A percentile compares a stretch with the other conserved stretches of the same genome.
Conservation (phyloP, 1,140 invertebrate genomes). For the Musca vetustissima region DNA sequence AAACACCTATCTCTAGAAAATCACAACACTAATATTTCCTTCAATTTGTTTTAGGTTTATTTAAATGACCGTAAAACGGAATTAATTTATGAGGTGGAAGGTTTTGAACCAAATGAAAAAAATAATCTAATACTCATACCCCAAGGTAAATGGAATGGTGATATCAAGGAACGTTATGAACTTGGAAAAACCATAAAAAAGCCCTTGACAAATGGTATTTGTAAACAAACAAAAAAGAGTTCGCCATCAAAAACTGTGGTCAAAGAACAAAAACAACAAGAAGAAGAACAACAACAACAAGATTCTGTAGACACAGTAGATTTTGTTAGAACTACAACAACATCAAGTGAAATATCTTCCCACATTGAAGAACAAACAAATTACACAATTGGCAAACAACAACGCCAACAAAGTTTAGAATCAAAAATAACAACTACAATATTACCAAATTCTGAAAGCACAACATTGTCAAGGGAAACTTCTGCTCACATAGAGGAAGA, state of each 20-base stretch:
- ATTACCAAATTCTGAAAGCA: too few relatives aligned
- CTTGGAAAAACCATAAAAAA: slow-evolving; percentile 32
- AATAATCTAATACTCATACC: slow-evolving; percentile 48
- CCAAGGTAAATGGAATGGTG: slow-evolving; percentile 41
- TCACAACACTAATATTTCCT: background rate
- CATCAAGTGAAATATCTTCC: too few relatives aligned
- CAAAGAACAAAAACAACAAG: background rate
- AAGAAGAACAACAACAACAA: too few relatives aligned
- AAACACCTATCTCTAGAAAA: background rate
- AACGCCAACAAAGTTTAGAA: too few relatives aligned
- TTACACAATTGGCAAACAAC: too few relatives aligned
- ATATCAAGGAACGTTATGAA: slow-evolving; percentile 44
- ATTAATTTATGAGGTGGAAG: slow-evolving; percentile 40
- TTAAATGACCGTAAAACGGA: slow-evolving; percentile 38
- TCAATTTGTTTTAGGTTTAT: slow-evolving; percentile 38
- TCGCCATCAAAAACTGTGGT: background rate
- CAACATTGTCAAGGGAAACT: too few relatives aligned
- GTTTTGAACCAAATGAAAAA: slow-evolving; percentile 42
- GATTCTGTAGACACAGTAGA: too few relatives aligned
- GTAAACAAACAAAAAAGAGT: background rate
- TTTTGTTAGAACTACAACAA: too few relatives aligned
- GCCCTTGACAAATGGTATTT: background rate
- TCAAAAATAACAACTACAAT: too few relatives aligned
- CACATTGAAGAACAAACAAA: too few relatives aligned
- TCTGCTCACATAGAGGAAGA: too few relatives aligned